These are phyloP conservation scores for Incurvaria masculella DNA, from an alignment of 2,888 invertebrate genomes.

Conservation along the genomic window DNA sequence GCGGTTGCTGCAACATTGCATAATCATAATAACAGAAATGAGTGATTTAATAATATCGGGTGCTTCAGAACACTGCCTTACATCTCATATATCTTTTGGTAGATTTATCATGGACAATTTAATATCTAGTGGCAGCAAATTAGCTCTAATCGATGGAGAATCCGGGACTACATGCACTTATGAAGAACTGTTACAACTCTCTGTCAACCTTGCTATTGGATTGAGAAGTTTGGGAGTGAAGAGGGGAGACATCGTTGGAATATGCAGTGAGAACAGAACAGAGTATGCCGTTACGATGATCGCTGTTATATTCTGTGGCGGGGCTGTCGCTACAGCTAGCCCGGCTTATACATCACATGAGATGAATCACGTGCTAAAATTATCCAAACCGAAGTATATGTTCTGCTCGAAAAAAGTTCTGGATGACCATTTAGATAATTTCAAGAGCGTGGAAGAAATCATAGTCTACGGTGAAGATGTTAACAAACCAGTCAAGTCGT, in stretches of 20 bases:
- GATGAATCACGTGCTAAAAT: not conserved
- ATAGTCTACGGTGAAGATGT: not conserved
- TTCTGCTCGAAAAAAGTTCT: not conserved
- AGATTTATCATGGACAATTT: not conserved
- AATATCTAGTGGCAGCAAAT: not conserved
- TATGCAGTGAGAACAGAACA: not conserved
- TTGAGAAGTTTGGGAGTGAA: not conserved
- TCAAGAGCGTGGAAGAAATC: not conserved
- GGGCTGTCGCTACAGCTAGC: not conserved
- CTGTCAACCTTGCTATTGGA: not conserved
- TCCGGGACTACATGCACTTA: not conserved
- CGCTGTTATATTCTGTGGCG: not conserved
- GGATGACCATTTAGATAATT: not conserved
- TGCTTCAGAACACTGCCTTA: too few relatives aligned
- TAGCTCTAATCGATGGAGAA: not conserved
- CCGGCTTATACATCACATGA: not conserved
- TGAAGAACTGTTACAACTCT: not conserved
- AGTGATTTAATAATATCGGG: too few relatives aligned
- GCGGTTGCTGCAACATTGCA: too few relatives aligned
- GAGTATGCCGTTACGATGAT: not conserved
- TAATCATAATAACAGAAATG: too few relatives aligned
- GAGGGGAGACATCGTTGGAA: not conserved
- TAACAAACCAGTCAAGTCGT: too few relatives aligned
- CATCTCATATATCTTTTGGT: not conserved
- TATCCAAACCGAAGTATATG: not conserved